phyloP scores from a whole-genome alignment of 2,888 invertebrate species.

The Liodrosophila aerea region DNA sequence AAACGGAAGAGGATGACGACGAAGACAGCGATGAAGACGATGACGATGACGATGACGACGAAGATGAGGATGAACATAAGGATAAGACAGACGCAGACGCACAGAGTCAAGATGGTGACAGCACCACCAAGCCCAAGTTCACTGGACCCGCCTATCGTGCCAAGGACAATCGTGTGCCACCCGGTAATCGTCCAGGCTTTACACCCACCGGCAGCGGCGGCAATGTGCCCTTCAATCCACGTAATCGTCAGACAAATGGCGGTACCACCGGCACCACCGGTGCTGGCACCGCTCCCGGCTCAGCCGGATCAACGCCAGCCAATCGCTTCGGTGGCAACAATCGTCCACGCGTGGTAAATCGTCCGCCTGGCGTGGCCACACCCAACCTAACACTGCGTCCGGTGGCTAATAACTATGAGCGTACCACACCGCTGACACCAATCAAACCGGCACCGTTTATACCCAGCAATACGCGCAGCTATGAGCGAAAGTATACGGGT shows the following conservation, averaged over 20 bases:
- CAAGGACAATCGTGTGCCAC: slow-evolving; percentile 59
- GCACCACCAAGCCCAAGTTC: slow-evolving; percentile 29
- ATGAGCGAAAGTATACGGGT: slow-evolving; percentile 80
- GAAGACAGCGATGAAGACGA: slow-evolving; percentile 45
- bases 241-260: no score
- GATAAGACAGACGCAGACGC: slow-evolving; percentile 4
- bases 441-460: slow-evolving; percentile 79
- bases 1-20: slow-evolving; percentile 43
- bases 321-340: slow-evolving; percentile 55
- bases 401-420: slow-evolving; percentile 74
- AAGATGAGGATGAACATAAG: slow-evolving; percentile 18
- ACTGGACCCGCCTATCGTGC: slow-evolving; percentile 51
- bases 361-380: slow-evolving; percentile 70
- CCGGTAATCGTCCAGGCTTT: slow-evolving; percentile 51
- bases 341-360: slow-evolving; percentile 76
- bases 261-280: slow-evolving; percentile 2
- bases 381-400: slow-evolving; percentile 78
- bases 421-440: slow-evolving; percentile 69
- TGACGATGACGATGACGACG: slow-evolving; percentile 22
- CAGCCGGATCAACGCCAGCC: slow-evolving; percentile 16
- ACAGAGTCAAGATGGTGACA: slow-evolving; percentile 23
- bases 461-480: slow-evolving; percentile 79
- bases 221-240: neutral
- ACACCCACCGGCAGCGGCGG: slow-evolving; percentile 31
- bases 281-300: slow-evolving; percentile 26